Evolutionary conservation across 2,113 vertebrate species (phyloP).

Genomic region (Hyla sarda): DNA sequence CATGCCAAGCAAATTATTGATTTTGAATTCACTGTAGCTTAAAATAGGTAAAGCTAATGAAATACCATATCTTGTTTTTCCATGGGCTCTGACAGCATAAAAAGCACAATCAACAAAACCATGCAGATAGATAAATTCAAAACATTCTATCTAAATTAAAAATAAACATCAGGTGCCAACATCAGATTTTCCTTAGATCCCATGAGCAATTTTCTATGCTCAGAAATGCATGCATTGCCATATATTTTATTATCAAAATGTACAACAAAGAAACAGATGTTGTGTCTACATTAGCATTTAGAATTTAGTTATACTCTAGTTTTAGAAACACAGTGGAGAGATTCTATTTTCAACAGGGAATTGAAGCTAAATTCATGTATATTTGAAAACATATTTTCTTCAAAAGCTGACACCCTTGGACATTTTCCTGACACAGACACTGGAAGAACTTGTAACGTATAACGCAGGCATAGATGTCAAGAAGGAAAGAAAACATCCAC

Average conservation of each 20-base stretch:
- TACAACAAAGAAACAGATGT: slow-evolving; percentile 56
- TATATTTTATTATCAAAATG: slow-evolving; percentile 54
- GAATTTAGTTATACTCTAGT: slow-evolving; percentile 40
- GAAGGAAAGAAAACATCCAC: slow-evolving; percentile 44
- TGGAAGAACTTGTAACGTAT: slow-evolving; percentile 40
- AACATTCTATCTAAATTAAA: slow-evolving; percentile 42
- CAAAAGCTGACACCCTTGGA: slow-evolving; percentile 49
- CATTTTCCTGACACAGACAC: slow-evolving; percentile 32
- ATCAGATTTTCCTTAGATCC: slow-evolving; percentile 48
- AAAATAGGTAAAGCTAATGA: slow-evolving; percentile 41
- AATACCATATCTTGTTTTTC: slow-evolving; percentile 38
- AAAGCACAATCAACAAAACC: slow-evolving; percentile 8
- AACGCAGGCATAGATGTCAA: slow-evolving; percentile 44
- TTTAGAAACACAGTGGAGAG: slow-evolving; percentile 25
- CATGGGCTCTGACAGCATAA: slow-evolving; percentile 11
- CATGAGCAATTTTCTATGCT: slow-evolving; percentile 40
- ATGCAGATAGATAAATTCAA: slow-evolving; percentile 20
- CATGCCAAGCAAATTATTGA: slow-evolving; percentile 37
- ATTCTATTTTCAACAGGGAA: slow-evolving; percentile 38
- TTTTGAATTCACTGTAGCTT: slow-evolving; percentile 40
- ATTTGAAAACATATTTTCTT: slow-evolving; percentile 54
- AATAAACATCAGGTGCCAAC: slow-evolving; percentile 40
- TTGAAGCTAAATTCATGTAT: slow-evolving; percentile 39
- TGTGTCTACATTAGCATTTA: slow-evolving; percentile 50
- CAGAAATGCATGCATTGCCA: slow-evolving; percentile 34